Conservation (phyloP, 1,140 invertebrate species). For the Nymphalis io region DNA sequence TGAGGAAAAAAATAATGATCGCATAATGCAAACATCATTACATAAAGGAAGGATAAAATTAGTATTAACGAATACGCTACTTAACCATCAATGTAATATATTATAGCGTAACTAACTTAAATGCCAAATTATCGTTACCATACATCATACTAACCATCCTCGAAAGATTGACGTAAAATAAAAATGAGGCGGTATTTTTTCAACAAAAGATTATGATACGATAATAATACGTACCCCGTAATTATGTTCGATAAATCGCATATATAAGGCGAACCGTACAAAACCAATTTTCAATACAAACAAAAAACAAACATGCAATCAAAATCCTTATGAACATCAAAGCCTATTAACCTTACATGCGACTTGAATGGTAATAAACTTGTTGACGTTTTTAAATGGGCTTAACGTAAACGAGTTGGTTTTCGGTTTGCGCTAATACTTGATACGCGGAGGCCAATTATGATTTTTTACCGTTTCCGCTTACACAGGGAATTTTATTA, state of each 20-base stretch:
- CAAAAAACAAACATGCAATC: constrained; percentile 46
- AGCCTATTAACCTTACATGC: constrained; percentile 43
- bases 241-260: constrained; percentile 66
- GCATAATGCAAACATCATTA: not conserved
- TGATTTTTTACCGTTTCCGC: too few species aligned
- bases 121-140: constrained; percentile 42
- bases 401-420: not conserved
- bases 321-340: constrained; percentile 44
- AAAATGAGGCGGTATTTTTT: constrained; percentile 25
- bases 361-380: constrained; percentile 46
- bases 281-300: constrained; percentile 59
- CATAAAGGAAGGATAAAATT: not conserved
- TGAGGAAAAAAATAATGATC: not conserved
- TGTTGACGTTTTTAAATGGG: constrained; percentile 35
- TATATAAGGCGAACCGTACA: constrained; percentile 43
- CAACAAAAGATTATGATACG: constrained; percentile 40
- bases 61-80: constrained; percentile 13
- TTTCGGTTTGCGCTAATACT: not conserved
- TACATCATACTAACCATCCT: constrained; percentile 51
- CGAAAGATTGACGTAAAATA: constrained; percentile 42
- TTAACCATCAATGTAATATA: constrained; percentile 19
- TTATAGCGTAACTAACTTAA: constrained; percentile 29
- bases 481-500: too few species aligned
- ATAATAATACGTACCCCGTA: constrained; percentile 51
- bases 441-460: not conserved